A percentile compares a stretch with the other conserved stretches of the same genome.
Conservation (phyloP, 2,888 invertebrate species). For the Melikaiella ostensackeni region DNA sequence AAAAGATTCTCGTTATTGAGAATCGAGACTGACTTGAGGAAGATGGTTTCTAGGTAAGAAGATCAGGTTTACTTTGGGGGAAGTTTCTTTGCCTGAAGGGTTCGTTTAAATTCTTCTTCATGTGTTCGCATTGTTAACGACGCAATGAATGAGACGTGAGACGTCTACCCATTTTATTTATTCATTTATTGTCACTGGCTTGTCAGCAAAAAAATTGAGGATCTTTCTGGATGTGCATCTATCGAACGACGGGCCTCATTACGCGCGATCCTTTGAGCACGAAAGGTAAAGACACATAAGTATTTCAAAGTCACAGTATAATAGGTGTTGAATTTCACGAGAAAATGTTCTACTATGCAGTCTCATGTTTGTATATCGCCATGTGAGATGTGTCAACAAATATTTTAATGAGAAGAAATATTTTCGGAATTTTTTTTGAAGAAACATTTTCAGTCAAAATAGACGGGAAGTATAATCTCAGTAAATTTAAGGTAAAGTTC, state of each 20-base stretch:
- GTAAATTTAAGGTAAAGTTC: background rate
- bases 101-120: slow-evolving; percentile 39
- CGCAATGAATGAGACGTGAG: slow-evolving; percentile 25
- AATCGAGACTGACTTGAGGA: slow-evolving; percentile 7
- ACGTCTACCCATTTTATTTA: slow-evolving; percentile 30
- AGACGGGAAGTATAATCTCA: background rate
- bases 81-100: slow-evolving; percentile 41
- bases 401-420: background rate
- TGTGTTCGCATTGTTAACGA: slow-evolving; percentile 40
- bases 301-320: background rate
- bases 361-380: background rate
- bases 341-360: background rate
- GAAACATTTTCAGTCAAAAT: background rate
- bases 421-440: background rate
- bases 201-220: background rate
- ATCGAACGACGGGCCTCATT: background rate
- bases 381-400: background rate
- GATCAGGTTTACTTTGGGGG: slow-evolving; percentile 41
- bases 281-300: background rate
- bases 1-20: slow-evolving; percentile 20
- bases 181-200: background rate
- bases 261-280: slow-evolving; percentile 10
- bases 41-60: slow-evolving; percentile 35
- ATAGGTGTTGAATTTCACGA: slow-evolving; percentile 17
- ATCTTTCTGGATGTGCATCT: background rate